phyloP scores from a whole-genome alignment of 2,113 vertebrate species.

The Desmodus rotundus region DNA sequence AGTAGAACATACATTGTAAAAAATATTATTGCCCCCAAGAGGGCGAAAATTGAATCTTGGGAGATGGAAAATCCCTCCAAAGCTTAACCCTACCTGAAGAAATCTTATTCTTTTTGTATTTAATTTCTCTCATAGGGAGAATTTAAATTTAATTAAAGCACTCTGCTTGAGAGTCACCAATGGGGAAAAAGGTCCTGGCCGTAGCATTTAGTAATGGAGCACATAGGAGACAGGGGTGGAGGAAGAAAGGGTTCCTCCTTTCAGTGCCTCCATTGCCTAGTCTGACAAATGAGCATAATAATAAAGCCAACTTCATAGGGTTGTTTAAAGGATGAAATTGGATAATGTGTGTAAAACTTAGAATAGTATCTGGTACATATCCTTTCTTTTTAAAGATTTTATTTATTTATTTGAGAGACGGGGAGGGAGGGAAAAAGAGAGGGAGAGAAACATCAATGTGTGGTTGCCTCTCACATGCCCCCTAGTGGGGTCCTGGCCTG shows the following conservation, averaged over 20 bases:
- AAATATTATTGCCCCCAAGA: not conserved
- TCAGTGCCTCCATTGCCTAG: not conserved
- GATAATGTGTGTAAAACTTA: not conserved
- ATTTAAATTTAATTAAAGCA: conserved; percentile 33
- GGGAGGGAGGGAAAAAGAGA: too few species aligned
- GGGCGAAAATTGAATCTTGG: not conserved
- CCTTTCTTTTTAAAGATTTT: too few species aligned
- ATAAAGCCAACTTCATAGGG: not conserved
- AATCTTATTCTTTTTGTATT: not conserved
- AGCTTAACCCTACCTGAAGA: not conserved
- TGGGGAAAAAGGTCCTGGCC: not conserved
- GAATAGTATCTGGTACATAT: not conserved
- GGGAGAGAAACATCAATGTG: too few species aligned
- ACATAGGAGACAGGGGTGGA: not conserved
- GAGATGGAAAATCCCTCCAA: not conserved
- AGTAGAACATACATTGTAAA: not conserved
- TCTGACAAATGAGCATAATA: not conserved
- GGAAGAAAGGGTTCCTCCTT: not conserved
- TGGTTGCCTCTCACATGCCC: too few species aligned
- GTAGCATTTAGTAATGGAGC: not conserved
- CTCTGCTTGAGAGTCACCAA: not conserved
- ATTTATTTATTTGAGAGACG: too few species aligned
- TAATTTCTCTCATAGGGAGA: conserved; percentile 15
- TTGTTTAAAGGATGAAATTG: not conserved
- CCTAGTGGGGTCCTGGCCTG: too few species aligned